A percentile compares a stretch with the other conserved stretches of the same genome.
phyloP scores from a whole-genome alignment of 2,797 vertebrate species.

The Apodemus agrarius region DNA sequence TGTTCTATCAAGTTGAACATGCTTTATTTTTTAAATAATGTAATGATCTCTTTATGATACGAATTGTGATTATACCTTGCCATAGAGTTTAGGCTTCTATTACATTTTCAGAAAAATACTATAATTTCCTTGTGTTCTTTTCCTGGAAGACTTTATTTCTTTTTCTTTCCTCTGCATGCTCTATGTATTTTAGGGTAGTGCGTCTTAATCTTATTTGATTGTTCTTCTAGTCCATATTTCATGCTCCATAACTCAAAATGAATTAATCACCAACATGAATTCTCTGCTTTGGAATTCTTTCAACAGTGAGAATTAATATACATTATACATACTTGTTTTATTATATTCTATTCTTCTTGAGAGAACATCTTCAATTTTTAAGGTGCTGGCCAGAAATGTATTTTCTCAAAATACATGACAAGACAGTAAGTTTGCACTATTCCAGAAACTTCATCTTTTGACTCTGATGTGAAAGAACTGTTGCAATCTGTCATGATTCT shows the following conservation, averaged over 20 bases:
- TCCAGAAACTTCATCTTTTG: neutral
- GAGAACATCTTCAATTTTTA: neutral
- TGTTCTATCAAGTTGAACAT: neutral
- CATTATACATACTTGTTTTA: neutral
- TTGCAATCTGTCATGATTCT: neutral
- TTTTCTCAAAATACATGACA: neutral
- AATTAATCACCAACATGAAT: neutral
- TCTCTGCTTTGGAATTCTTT: neutral
- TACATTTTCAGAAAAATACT: neutral
- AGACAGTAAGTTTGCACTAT: neutral
- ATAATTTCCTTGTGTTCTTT: neutral
- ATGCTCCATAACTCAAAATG: neutral
- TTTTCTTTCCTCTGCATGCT: neutral
- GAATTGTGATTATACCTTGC: neutral
- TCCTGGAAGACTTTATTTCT: neutral
- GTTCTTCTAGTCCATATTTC: neutral
- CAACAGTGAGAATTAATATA: neutral
- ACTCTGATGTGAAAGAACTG: constrained; percentile 1
- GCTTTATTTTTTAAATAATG: neutral
- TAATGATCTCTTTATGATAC: neutral
- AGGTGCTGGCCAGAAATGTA: neutral
- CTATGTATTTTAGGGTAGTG: neutral
- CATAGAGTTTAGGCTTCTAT: neutral
- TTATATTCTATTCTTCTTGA: neutral
- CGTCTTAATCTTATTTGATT: neutral